phyloP scores from a whole-genome alignment of 2,797 vertebrate species.

The Halcyon chelicuti region DNA sequence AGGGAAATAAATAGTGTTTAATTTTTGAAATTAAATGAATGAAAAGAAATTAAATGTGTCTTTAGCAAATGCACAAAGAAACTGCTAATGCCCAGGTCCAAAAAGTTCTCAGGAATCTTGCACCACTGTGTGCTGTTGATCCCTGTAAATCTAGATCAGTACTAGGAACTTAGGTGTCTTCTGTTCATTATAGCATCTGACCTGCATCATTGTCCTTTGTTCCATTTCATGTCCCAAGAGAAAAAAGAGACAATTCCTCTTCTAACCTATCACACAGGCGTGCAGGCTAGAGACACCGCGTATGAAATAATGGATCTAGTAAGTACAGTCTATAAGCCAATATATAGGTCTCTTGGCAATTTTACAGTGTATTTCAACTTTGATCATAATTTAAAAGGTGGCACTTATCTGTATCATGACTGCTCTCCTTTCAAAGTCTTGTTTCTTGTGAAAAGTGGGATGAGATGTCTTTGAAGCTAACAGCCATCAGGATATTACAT shows the following conservation, averaged over 20 bases:
- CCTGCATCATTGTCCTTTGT: not conserved
- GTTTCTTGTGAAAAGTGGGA: constrained; percentile 30
- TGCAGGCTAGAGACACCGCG: not conserved
- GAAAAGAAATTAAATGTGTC: not conserved
- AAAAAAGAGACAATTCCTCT: not conserved
- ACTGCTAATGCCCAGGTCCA: not conserved
- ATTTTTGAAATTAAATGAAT: not conserved
- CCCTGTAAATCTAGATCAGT: not conserved
- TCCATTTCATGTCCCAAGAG: not conserved
- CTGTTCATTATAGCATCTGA: not conserved
- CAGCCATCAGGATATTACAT: constrained; percentile 40
- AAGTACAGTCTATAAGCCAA: constrained; percentile 27
- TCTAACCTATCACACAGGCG: rapidly evolving
- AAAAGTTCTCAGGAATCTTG: not conserved
- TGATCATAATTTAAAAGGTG: constrained; percentile 59
- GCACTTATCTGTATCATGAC: not conserved
- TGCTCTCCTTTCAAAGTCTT: constrained; percentile 43
- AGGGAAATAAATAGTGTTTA: not conserved
- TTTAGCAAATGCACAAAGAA: not conserved
- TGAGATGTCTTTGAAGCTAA: constrained; percentile 53
- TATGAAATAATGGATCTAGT: not conserved
- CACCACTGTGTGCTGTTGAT: rapidly evolving
- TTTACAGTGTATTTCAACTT: constrained; percentile 27
- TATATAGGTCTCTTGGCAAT: constrained; percentile 32
- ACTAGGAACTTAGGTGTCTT: not conserved